Evolutionary conservation across 2,888 invertebrate species (phyloP).

Genomic region (Tineola bisselliella): DNA sequence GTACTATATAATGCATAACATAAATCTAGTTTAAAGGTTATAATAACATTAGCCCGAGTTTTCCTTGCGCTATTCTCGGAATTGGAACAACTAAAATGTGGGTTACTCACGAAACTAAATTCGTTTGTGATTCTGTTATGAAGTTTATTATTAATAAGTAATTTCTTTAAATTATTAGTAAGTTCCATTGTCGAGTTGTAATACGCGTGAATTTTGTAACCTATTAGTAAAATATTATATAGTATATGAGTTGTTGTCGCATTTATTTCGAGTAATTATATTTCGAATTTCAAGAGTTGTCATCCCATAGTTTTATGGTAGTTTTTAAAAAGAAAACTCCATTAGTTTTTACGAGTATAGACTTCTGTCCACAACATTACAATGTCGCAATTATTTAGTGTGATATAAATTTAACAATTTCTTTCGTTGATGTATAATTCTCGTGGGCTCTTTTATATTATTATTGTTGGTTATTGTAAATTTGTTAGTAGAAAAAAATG

Average conservation of each 20-base stretch:
- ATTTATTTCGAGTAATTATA: too few species aligned
- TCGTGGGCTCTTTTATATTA: too few species aligned
- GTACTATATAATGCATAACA: background rate
- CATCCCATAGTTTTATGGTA: background rate
- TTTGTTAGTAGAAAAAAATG: too few species aligned
- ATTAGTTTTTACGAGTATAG: conserved; percentile 6
- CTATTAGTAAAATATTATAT: too few species aligned
- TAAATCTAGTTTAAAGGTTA: conserved; percentile 3
- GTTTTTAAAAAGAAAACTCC: background rate
- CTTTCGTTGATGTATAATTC: too few species aligned
- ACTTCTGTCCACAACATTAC: background rate
- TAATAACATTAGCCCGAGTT: background rate
- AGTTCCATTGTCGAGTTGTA: too few species aligned
- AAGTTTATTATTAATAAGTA: too few species aligned
- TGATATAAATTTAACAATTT: background rate
- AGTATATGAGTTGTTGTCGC: too few species aligned
- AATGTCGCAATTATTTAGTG: background rate
- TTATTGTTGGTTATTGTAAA: too few species aligned
- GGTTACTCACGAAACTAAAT: background rate
- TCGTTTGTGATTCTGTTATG: background rate
- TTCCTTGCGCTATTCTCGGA: background rate
- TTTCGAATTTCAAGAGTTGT: background rate
- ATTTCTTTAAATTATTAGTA: too few species aligned
- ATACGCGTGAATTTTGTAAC: too few species aligned
- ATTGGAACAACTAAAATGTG: background rate